A percentile compares a stretch with the other conserved stretches of the same genome.
phyloP scores from a whole-genome alignment of 2,888 invertebrate genomes.

The Caenorhabditis sp. region DNA sequence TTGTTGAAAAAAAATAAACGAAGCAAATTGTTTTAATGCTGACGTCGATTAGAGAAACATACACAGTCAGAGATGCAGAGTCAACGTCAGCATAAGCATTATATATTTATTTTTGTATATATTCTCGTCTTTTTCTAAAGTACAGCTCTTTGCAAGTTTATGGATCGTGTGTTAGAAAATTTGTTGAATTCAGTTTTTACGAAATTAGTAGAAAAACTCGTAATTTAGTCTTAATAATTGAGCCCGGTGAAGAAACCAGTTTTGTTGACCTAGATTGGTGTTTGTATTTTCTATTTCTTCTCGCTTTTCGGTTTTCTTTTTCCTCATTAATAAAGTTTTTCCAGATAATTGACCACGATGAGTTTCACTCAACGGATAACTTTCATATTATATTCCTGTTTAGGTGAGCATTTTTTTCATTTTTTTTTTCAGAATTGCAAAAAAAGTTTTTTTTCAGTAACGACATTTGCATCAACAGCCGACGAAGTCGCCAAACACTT shows the following conservation, averaged over 20 bases:
- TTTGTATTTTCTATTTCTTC: constrained; percentile 16
- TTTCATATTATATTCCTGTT: constrained; percentile 13
- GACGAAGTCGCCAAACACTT: constrained; percentile 88
- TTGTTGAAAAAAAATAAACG: not conserved
- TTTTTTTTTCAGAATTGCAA: not conserved
- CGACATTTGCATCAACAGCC: constrained; percentile 32
- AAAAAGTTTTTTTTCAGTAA: constrained; percentile 14
- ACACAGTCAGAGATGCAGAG: constrained; percentile 32
- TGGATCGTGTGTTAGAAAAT: not conserved
- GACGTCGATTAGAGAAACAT: constrained; percentile 43
- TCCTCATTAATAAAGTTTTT: constrained; percentile 14
- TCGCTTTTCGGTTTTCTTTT: constrained; percentile 1
- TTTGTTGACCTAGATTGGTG: constrained; percentile 27
- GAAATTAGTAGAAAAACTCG: not conserved
- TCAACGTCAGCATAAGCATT: constrained; percentile 26
- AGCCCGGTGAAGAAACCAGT: not conserved
- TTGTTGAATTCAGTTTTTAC: too few species aligned
- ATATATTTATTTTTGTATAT: constrained; percentile 4
- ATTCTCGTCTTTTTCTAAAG: not conserved
- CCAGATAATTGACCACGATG: constrained; percentile 42
- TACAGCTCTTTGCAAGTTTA: not conserved
- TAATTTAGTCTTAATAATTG: not conserved
- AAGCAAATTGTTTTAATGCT: constrained; percentile 18
- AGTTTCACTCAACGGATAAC: constrained; percentile 24
- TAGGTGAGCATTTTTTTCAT: constrained; percentile 15